Evolutionary conservation across 2,113 vertebrate genomes (phyloP).

Genomic region (Leptobrachium ailaonicum): DNA sequence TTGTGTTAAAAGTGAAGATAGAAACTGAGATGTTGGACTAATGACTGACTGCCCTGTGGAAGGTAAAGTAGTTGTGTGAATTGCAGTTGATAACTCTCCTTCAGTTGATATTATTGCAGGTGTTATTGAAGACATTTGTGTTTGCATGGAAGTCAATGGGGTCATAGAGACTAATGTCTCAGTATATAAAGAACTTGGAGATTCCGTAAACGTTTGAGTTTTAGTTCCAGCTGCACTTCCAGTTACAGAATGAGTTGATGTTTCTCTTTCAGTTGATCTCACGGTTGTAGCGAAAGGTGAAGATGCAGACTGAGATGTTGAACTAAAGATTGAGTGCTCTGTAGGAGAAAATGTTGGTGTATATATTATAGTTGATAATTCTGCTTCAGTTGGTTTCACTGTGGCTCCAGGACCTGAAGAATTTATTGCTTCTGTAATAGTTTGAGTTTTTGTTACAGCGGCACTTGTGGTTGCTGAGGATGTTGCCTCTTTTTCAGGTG

Average conservation of each 20-base stretch:
- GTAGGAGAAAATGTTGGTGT: too few relatives aligned
- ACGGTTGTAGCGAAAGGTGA: too few relatives aligned
- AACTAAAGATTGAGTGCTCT: too few relatives aligned
- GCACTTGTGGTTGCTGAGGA: background rate
- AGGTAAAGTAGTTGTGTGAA: background rate
- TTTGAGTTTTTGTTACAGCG: background rate
- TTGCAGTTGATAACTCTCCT: background rate
- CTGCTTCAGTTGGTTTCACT: too few relatives aligned
- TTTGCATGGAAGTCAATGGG: background rate
- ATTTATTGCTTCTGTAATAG: background rate
- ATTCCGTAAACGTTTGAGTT: too few relatives aligned
- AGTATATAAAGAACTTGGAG: background rate
- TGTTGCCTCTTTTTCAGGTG: too few relatives aligned
- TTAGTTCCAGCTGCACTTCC: background rate
- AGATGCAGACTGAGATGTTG: too few relatives aligned
- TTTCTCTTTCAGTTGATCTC: too few relatives aligned
- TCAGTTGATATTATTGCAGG: background rate
- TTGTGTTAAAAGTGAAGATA: background rate
- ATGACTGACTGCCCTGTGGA: background rate
- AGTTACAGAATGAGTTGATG: background rate
- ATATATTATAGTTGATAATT: too few relatives aligned
- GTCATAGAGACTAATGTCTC: background rate
- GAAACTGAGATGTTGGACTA: background rate
- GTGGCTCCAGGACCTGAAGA: background rate
- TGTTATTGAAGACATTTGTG: background rate